Evolutionary conservation across 53 echinoderm and acorn worm species (phyloP).

Genomic region (Glandiceps talaboti): DNA sequence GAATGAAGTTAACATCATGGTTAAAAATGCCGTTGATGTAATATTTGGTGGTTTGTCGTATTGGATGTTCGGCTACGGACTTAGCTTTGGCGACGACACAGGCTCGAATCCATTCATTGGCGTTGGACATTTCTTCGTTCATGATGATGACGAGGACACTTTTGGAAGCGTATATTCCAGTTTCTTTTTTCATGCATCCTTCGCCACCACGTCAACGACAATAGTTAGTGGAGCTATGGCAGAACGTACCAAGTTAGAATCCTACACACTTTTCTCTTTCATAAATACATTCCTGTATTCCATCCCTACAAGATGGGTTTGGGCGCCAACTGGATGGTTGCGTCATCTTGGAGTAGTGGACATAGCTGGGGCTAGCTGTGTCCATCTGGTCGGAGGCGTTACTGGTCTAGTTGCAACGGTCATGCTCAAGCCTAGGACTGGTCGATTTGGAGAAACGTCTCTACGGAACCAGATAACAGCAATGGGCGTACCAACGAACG

Average conservation of each 20-base stretch:
- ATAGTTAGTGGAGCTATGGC: constrained; percentile 56
- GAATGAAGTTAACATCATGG: constrained; percentile 83
- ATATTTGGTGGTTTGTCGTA: constrained; percentile 66
- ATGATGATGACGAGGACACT: constrained; percentile 21
- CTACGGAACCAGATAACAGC: not conserved
- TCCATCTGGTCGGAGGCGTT: constrained; percentile 73
- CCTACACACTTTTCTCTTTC: constrained; percentile 61
- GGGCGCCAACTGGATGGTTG: constrained; percentile 49
- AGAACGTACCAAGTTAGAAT: constrained; percentile 62
- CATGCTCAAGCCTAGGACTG: constrained; percentile 60
- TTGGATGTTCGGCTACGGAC: constrained; percentile 82
- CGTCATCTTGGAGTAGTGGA: constrained; percentile 33
- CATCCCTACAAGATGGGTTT: constrained; percentile 69
- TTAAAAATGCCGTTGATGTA: constrained; percentile 72
- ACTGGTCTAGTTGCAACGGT: constrained; percentile 64
- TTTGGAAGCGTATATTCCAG: constrained; percentile 40
- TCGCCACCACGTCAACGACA: constrained; percentile 69
- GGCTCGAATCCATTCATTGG: constrained; percentile 38
- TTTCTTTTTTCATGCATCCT: constrained; percentile 72
- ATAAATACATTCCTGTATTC: constrained; percentile 56
- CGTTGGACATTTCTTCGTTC: constrained; percentile 42
- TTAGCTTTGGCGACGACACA: constrained; percentile 31
- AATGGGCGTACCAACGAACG: constrained; percentile 70
- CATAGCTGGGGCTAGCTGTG: constrained; percentile 60
- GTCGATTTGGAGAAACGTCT: constrained; percentile 22